Evolutionary conservation across 2,888 invertebrate genomes (phyloP), one percentile per base, ranked within the genome.

Genomic region (Anoplius nigerrimus): DNA sequence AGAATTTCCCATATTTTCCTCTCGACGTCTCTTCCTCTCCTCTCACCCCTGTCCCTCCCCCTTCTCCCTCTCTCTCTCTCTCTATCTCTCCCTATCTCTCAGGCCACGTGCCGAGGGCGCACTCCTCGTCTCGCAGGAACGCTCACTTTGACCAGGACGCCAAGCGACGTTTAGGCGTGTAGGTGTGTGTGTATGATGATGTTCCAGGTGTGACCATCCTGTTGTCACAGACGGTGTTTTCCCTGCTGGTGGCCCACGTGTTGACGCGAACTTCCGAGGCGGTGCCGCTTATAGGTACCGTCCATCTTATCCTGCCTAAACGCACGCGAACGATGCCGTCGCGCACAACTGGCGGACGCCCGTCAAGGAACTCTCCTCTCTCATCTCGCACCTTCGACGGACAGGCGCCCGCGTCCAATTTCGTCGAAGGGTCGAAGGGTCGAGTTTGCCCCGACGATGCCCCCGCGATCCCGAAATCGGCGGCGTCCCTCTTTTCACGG

Each of bases 221-320:
- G 91, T 96, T 99, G 92, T 98, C 98, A 89, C 96, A 98, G 93
- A 98, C 98, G 91, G 98, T 98, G 92, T 98, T 99, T 93, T 96
- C 98, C 91, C 94, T 98, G 92, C 95, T 98, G 95, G 98, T 99
- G 92, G 97, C 97, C 90, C 97, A 98, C 93, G 97, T 98, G 91
- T 97, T 98, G 93, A 98, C 98, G 91, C 97, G 97, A 93, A 98
- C 98, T 91, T 98, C 98, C 90, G 98, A 98, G 92, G 98, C 98
- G 90, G 96, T 99, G 91, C 98, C 99, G 90, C 94, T 98, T 90
- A 97, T 99, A 95, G 99, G 98, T 97, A 88, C 85, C 83, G 79
- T 75, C 75, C 75, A 78, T 63, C 66, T 72, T 65, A 58, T 76
- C 76, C 71, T 75, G 68, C 57, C 43, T 62, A 68, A 59, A 55